Conservation (phyloP, 2,888 invertebrate genomes). For the Noctua pronuba region DNA sequence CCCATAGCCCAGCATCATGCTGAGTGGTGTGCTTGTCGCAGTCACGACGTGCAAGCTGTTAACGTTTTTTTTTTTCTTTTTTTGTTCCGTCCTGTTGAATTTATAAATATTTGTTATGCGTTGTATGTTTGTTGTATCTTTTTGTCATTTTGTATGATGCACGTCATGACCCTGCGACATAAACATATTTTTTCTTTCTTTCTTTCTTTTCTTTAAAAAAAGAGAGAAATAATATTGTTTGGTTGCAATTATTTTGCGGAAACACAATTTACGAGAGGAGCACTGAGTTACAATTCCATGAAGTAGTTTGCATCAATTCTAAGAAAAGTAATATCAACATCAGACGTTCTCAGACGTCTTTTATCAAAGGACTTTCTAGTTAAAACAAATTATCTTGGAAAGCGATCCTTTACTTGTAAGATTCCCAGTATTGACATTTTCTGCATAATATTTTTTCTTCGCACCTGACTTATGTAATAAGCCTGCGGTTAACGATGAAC, state of each 20-base stretch:
- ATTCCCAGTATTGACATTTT: background rate
- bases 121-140: too few species aligned
- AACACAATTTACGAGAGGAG: background rate
- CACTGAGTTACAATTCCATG: background rate
- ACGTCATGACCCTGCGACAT: too few species aligned
- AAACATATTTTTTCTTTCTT: too few species aligned
- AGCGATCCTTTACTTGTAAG: background rate
- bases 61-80: too few species aligned
- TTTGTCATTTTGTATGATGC: too few species aligned
- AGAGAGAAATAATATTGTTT: constrained; percentile 4
- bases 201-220: too few species aligned
- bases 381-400: background rate
- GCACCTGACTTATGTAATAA: background rate
- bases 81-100: too few species aligned
- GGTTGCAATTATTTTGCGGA: background rate
- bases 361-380: background rate
- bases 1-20: too few species aligned
- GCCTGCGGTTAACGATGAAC: background rate
- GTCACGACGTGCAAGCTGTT: too few species aligned
- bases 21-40: too few species aligned
- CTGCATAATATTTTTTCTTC: background rate
- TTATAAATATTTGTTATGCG: too few species aligned
- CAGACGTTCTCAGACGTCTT: background rate
- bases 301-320: background rate
- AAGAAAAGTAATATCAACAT: background rate